A percentile compares a stretch with the other conserved stretches of the same genome.
Evolutionary conservation across 1,140 invertebrate species (phyloP).

Genomic region (Drosophila tsacasi): DNA sequence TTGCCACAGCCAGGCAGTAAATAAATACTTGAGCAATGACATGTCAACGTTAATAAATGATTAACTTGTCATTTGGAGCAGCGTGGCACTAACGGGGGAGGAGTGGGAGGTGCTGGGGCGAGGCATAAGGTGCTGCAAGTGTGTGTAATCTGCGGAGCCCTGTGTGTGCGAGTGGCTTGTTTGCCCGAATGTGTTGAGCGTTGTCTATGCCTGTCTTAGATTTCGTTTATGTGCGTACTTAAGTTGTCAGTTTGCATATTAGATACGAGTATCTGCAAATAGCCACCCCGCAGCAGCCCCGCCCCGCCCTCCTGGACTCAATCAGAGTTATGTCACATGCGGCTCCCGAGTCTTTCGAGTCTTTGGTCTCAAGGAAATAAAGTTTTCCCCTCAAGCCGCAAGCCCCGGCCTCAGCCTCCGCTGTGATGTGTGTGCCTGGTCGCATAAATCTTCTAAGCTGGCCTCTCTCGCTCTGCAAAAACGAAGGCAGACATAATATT

Average conservation of each 20-base stretch:
- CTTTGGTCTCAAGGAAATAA: conserved; percentile 51
- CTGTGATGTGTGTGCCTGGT: conserved; percentile 19
- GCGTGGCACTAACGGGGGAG: conserved; percentile 17
- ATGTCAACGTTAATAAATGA: conserved; percentile 82
- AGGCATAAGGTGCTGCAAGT: conserved; percentile 20
- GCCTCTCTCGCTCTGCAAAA: conserved; percentile 39
- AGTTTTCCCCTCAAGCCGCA: conserved; percentile 35
- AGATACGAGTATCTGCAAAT: conserved; percentile 52
- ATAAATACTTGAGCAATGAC: conserved; percentile 82
- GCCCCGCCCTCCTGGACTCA: conserved; percentile 35
- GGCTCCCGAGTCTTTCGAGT: conserved; percentile 21
- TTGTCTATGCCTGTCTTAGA: conserved; percentile 63
- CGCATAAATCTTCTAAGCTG: conserved; percentile 66
- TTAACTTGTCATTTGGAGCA: conserved; percentile 74
- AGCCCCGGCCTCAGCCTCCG: background rate
- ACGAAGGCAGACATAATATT: conserved; percentile 67
- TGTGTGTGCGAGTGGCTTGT: conserved; percentile 22
- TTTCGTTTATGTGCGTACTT: conserved; percentile 73
- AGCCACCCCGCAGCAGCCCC: background rate
- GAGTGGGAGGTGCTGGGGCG: conserved; percentile 1
- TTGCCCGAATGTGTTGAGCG: conserved; percentile 45
- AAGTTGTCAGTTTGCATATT: conserved; percentile 80
- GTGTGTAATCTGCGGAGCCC: conserved; percentile 37
- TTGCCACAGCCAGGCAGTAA: conserved; percentile 53
- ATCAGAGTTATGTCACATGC: conserved; percentile 76